phyloP scores from a whole-genome alignment of 2,797 vertebrate species.

The Potorous gilbertii region DNA sequence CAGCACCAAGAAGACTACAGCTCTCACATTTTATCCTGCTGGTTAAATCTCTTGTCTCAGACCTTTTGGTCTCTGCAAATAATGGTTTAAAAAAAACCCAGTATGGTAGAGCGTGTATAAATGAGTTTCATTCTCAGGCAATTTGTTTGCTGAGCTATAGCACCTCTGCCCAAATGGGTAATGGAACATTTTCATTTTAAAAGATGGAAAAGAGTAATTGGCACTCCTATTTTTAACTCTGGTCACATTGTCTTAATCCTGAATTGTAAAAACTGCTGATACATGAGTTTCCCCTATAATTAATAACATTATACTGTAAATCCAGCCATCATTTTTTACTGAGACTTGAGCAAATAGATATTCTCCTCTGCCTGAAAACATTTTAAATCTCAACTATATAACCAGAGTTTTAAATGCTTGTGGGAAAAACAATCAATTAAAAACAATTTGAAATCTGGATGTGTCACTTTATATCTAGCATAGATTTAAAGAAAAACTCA shows the following conservation, averaged over 20 bases:
- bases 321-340: slow-evolving; percentile 41
- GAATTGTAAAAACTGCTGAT: slow-evolving; percentile 21
- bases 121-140: neutral
- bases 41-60: no score
- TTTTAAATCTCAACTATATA: slow-evolving; percentile 50
- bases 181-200: slow-evolving; percentile 20
- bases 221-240: neutral
- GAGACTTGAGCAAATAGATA: slow-evolving; percentile 29
- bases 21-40: neutral
- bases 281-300: slow-evolving; percentile 48
- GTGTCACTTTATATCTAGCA: slow-evolving; percentile 37
- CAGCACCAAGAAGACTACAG: neutral
- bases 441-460: slow-evolving; percentile 55
- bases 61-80: slow-evolving; percentile 4
- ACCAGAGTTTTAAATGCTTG: slow-evolving; percentile 31
- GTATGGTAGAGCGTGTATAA: neutral
- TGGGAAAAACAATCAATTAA: slow-evolving; percentile 44
- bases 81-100: neutral
- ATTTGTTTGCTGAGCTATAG: slow-evolving; percentile 23
- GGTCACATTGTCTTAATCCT: slow-evolving; percentile 34
- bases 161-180: neutral
- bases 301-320: slow-evolving; percentile 28
- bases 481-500: slow-evolving; percentile 54
- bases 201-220: slow-evolving; percentile 15
- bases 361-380: slow-evolving; percentile 25